Evolutionary conservation across 1,140 invertebrate species (phyloP), one percentile per base, ranked within the genome.

Genomic region (Plodia interpunctella): DNA sequence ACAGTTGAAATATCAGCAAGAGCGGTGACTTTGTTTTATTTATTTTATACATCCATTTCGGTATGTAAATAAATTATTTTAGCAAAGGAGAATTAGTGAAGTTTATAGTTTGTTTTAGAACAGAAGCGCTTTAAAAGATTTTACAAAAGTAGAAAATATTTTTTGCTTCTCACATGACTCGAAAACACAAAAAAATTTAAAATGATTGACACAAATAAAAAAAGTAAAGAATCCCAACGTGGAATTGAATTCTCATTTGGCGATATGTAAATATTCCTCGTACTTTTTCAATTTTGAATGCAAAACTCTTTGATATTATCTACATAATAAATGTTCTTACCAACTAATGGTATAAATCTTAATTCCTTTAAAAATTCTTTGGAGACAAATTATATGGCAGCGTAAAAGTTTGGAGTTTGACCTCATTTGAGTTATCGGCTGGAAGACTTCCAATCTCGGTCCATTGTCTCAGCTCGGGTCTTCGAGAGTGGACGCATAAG

Each of bases 401-500:
- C 62, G 38, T 65, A 63, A 69, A 76, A 72, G 54, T 71, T 65
- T 55, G 61, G 62, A 72, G 68, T 74, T 68, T 71, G 78, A 75
- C 78, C 78, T 63, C 78, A 67, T 78, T 78, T 70, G 52, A 71
- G 62, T 71, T 69, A 80, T 72, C 63, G 62, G 66, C 68, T 81
- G 74, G 76, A 81, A 72, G 65, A 44, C 53, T 49, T 77, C 78
- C 76, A 81, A 81, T 75, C 70, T 71, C 64, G 59, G 51, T 54
- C 64, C 63, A 72, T 76, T 76, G 75, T 78, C 68, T 77, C 70
- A 73, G 60, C 35, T 38, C 32, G 56, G 59, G 30, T 32, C 66
- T 69, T 65, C 56, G 50, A 57, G 63, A 72, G 69, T 69, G 65
- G 68, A 71, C 63, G 63, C 38, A 15, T 15, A 44, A 44, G 38